Evolutionary conservation across 2,797 vertebrate genomes (phyloP), one percentile per base, ranked within the genome.

Genomic region (Antrozous pallidus): DNA sequence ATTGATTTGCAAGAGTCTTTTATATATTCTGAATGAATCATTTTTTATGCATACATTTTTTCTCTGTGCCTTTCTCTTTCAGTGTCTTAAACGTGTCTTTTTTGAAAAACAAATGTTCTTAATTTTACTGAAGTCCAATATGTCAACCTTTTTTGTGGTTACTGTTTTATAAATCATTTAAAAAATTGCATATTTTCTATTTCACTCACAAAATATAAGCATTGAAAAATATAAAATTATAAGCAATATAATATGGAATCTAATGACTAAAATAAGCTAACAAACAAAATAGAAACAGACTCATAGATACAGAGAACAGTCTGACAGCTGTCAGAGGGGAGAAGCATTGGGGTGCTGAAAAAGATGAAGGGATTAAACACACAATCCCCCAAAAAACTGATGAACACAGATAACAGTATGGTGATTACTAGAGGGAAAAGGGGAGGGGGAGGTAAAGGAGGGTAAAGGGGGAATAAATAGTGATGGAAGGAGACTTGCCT

Each of bases 41-140:
- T 61, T 74, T 80, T 79, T 90, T 47, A 47, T 61, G 47, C n/a
- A 38, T 78, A 56, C 38, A 86, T 28, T 36, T 51, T 91, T 80
- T 42, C 74, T 42, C 18, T 74, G 40, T 92, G 47, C 14, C 31
- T 92, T 90, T 8, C 33, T 26, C 75, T 96, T 95, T 80, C 38
- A 56, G 38, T 88, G 70, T 91, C 17, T 63, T 87, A 87, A 94
- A 88, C 17, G 45, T 91, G 3, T 75, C 54, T n/a, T n/a, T 95
- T 92, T 92, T 73, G 4, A 65, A 93, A 9, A 85, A 85, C 0
- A 69, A 45, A 89, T 33, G 20, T 40, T 88, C 58, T 84, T 73
- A 78, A 61, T 79, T 93, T 92, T 96, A 92, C 63, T 86, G 3
- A 81, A 82, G 49, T 54, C 16, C 14, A 82, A 45, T 58, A 74